phyloP scores from a whole-genome alignment of 2,113 vertebrate genomes.

The Lophochroa leadbeateri region DNA sequence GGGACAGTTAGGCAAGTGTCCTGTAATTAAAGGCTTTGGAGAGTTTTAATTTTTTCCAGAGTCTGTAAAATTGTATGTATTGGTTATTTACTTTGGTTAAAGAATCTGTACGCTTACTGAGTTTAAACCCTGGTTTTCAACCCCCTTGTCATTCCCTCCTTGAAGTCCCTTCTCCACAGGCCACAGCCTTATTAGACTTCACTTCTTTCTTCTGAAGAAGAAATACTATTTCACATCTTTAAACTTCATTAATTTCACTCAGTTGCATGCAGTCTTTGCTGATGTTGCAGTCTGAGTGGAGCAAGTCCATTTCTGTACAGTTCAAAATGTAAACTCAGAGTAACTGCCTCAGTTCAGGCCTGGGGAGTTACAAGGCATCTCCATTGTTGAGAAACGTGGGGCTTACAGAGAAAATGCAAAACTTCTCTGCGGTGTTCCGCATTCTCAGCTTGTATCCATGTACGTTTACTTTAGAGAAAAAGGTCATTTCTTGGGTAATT shows the following conservation, averaged over 20 bases:
- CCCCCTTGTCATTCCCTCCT: too few species aligned
- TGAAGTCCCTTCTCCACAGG: background rate
- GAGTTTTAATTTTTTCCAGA: background rate
- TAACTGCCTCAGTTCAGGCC: background rate
- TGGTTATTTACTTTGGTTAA: background rate
- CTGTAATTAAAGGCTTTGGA: slow-evolving; percentile 34
- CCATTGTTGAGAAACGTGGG: background rate
- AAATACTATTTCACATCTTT: background rate
- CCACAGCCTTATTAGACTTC: background rate
- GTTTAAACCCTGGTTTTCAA: background rate
- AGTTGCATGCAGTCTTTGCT: background rate
- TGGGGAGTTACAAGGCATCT: background rate
- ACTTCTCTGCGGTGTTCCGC: background rate
- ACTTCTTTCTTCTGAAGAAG: background rate
- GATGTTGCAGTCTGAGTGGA: background rate
- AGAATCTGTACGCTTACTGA: background rate
- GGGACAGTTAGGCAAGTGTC: background rate
- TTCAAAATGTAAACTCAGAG: background rate
- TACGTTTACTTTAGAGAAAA: background rate
- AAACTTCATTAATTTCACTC: background rate
- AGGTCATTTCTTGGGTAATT: background rate
- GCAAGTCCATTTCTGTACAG: background rate
- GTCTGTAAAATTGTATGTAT: background rate
- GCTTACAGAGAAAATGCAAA: background rate
- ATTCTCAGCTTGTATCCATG: background rate